A percentile compares a stretch with the other conserved stretches of the same genome.
Evolutionary conservation across 2,888 invertebrate species (phyloP).

Genomic region (Trissolcus brochymenae): DNA sequence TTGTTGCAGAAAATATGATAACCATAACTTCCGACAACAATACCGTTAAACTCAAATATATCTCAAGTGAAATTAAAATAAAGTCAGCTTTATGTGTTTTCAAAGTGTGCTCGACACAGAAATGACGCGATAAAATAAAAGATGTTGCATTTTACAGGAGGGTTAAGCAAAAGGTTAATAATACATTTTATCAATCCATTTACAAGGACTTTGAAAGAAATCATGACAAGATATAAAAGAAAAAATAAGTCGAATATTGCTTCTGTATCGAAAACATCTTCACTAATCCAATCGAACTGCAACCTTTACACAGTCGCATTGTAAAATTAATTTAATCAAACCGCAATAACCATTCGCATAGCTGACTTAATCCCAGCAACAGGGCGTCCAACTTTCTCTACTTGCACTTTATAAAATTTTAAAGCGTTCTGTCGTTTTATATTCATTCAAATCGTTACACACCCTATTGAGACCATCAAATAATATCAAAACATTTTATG

Average conservation of each 20-base stretch:
- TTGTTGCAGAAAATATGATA: conserved; percentile 16
- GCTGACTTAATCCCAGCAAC: conserved; percentile 28
- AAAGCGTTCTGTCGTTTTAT: conserved; percentile 13
- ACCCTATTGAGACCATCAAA: conserved; percentile 25
- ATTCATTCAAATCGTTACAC: conserved; percentile 29
- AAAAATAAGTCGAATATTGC: no score
- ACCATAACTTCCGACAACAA: conserved; percentile 32
- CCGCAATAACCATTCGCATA: conserved; percentile 13
- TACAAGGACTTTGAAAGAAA: neutral
- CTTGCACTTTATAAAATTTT: conserved; percentile 33
- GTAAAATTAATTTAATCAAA: conserved; percentile 17
- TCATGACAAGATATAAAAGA: no score
- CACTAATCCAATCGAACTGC: no score
- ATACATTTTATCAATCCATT: neutral
- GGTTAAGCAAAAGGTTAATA: neutral
- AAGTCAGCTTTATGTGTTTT: conserved; percentile 25
- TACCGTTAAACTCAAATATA: conserved; percentile 35
- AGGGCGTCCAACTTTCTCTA: conserved; percentile 25
- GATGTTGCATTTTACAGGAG: conserved; percentile 26
- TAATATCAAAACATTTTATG: conserved; percentile 29
- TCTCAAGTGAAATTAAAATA: conserved; percentile 37
- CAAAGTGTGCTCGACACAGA: conserved; percentile 18
- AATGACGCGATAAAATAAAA: conserved; percentile 35
- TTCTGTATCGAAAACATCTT: no score
- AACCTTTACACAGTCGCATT: neutral